Base-by-base conservation (phyloP, 2,113 vertebrate genomes). In the Saguinus imperator region DNA sequence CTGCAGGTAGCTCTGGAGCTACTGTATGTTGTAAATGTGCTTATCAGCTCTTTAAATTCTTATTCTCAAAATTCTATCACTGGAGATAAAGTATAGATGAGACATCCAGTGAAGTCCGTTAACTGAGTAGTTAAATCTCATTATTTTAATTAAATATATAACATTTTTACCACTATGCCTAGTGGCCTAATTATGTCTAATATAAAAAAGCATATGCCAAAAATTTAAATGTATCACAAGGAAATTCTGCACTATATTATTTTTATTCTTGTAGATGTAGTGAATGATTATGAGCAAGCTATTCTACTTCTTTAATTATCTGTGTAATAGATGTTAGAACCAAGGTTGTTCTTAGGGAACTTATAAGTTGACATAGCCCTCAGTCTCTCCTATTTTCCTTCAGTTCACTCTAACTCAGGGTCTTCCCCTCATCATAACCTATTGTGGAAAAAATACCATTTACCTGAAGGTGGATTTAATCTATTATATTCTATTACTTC, bases 51-150 rank as follows among this genome's bases (percentile, higher is more conserved):
- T 89, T n/a, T 79, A 75, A 87, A 89, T 94, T 94, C 20, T 86
- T 79, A 82, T 77, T 95, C 64, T 96, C 43, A 88, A 87, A 87
- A 61, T 85, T 81, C 10, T 93, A 88, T 84, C 91, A 94, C 7
- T 73, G 17, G 43, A 64, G 45, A 72, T 76, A 81, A 93, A 85
- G 48, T 91, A 55, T 45, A 95, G 43, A 89, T 87, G 48, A 82
- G 23, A 90, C 85, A 5, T 88, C 48, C 45, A 81, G 5, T 58
- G 52, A 76, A 95, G 11, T 76, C 83, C 52, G 94, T 81, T 14
- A 79, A 25, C 48, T 94, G 29, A 61, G 18, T 68, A 92, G 10
- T 83, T 94, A 96, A 82, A 85, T 61, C 64, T 70, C 57, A 52
- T 95, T 7, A 85, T 70, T 70, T 94, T 81, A 45, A 68, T 94